Percentiles rank a stretch among this genome's conserved stretches.
Evolutionary conservation across 2,797 vertebrate species (phyloP).

Genomic region (Notolabrus celidotus): DNA sequence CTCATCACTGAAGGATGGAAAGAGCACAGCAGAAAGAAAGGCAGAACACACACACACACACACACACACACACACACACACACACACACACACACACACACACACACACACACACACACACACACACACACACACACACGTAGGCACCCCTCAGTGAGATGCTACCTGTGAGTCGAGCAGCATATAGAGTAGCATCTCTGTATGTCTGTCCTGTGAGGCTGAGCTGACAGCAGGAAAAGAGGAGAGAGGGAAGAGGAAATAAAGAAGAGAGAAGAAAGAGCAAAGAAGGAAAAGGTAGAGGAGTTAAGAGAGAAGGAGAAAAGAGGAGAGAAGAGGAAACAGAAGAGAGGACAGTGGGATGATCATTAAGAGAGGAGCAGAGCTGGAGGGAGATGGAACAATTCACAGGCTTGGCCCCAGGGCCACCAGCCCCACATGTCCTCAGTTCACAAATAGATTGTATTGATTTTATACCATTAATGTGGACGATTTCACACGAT

Average conservation of each 20-base stretch:
- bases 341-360: constrained; percentile 31
- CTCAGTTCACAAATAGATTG: constrained; percentile 69
- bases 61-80: too few relatives aligned
- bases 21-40: constrained; percentile 48
- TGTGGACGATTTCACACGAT: constrained; percentile 68
- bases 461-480: constrained; percentile 77
- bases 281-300: constrained; percentile 12
- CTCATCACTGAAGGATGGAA: constrained; percentile 72
- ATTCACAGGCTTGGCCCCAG: constrained; percentile 53
- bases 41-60: constrained; percentile 24
- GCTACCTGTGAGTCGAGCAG: constrained; percentile 75
- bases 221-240: constrained; percentile 69
- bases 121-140: constrained; percentile 2
- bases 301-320: constrained; percentile 25
- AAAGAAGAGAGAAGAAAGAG: constrained; percentile 44
- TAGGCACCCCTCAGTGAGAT: constrained; percentile 39
- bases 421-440: constrained; percentile 55
- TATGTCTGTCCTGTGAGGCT: constrained; percentile 66
- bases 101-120: constrained; percentile 19
- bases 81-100: constrained; percentile 14
- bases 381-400: constrained; percentile 43
- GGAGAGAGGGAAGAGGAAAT: constrained; percentile 27
- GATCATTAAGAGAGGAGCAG: constrained; percentile 52
- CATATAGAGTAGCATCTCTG: constrained; percentile 72
- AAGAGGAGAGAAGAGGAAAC: neutral